Evolutionary conservation across 2,888 invertebrate genomes (phyloP), one percentile per base, ranked within the genome.

Genomic region (Teinopalpus imperialis): DNA sequence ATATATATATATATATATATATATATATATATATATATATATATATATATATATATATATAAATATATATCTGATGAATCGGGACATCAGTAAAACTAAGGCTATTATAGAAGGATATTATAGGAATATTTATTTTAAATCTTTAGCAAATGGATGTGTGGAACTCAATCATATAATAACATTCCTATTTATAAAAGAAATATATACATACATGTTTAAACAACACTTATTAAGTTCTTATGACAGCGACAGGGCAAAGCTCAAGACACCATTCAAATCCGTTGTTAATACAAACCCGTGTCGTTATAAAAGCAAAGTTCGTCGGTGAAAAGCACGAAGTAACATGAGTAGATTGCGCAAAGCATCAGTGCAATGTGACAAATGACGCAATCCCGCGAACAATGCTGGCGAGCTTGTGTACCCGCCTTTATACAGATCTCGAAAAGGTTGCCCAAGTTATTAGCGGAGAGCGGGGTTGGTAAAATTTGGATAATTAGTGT

Each of bases 341-440:
- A 63, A 75, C 73, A 69, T 65, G 71, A 74, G 67, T 57, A 49
- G 48, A 54, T 77, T 74, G 69, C 73, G 69, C 73, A 78, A 77
- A 58, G 63, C 65, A 71, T 65, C 56, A 61, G 65, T 63, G 63
- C 63, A 67, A 69, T 61, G 74, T 81, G 81, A 82, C 81, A 82
- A 81, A 82, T 82, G 71, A 76, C 70, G 79, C 74, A 81, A 82
- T 81, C 65, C 66, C 54, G 61, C 63, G 62, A 70, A 83, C 83
- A 82, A 82, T 81, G 77, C 68, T 60, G 61, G 69, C 55, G 66
- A 67, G 72, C 69, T 72, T 69, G 70, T 46, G 59, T 53, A 53
- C 52, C 46, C 35, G 51, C 36, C 48, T 54, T 56, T 58, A 54
- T 54, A 57, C 49, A 52, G 50, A 52, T 48, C 46, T 51, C 44